Base-by-base conservation (phyloP, 1,140 invertebrate species). In the Kradibia gibbosae region DNA sequence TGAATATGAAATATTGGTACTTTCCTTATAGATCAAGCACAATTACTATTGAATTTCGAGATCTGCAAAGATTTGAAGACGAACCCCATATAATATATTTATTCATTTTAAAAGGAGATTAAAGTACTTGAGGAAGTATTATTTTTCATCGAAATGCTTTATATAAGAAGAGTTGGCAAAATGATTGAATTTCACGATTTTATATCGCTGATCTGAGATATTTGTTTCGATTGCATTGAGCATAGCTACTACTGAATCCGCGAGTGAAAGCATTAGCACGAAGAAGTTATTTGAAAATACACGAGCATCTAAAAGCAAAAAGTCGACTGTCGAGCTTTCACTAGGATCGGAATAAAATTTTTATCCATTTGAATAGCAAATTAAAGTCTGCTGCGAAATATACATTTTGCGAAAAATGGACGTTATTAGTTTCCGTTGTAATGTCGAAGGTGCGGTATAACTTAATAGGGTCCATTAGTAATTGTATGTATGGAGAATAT, bases 241-340 rank as follows among this genome's bases (percentile, higher is more conserved):
- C 17, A n/a, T n/a, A 25, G 62, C 62, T 65, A 15, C 62, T 28
- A 65, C 36, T 65, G 62, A 65, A 67, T 67, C 20, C 17, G 3
- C 0, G 62, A 67, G 62, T 67, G 62, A 67, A 67, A 67, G 62
- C 62, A 67, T 67, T 67, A n/a, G 11, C 62, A 39, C 62, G 62
- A 39, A 67, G 34, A 39, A 67, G 62, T 15, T 39, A 67, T 67
- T 67, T 39, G 62, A 67, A 67, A 67, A 67, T 36, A 39, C 20
- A 67, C 34, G 62, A 53, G 5, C n/a, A 31, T 67, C 22, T 67
- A 67, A 67, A 48, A 8, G 45, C 25, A 50, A 72, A 72, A 72
- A 28, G 45, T 48, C 39, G 70, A 72, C 45, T 72, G 31, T 72
- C 70, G 45, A 72, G 45, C 70, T 72, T 72, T 72, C 39, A 45